Conservation (phyloP, 2,113 vertebrate genomes). For the Xiphophorus couchianus region DNA sequence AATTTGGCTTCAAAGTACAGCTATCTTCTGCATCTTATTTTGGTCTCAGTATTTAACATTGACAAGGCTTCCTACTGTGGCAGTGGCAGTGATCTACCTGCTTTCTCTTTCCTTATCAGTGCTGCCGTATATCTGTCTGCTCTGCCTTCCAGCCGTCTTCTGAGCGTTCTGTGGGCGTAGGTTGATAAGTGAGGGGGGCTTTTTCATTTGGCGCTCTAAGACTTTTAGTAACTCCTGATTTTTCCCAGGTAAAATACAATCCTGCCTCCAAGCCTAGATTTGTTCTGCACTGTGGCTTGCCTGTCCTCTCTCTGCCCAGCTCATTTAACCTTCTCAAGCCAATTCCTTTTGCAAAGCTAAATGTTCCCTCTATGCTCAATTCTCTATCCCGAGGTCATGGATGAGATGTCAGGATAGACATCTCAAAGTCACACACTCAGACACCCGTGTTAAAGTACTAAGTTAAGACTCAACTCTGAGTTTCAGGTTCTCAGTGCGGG, state of each 20-base stretch:
- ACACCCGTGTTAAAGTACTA: not conserved
- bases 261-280: not conserved
- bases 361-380: not conserved
- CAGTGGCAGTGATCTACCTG: not conserved
- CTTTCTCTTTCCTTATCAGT: constrained; percentile 1
- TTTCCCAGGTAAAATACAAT: not conserved
- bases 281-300: not conserved
- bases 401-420: not conserved
- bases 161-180: not conserved
- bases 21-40: not conserved
- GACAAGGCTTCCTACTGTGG: not conserved
- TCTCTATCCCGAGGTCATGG: not conserved
- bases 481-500: not conserved
- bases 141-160: not conserved
- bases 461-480: not conserved
- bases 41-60: not conserved
- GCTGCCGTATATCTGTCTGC: not conserved
- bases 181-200: not conserved
- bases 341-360: not conserved
- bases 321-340: not conserved
- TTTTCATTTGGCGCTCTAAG: not conserved
- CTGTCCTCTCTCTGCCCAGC: not conserved
- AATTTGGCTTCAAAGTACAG: not conserved
- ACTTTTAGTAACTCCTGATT: not conserved
- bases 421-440: not conserved